Conservation (phyloP, 2,888 invertebrate genomes). For the Habrosyne pyritoides region DNA sequence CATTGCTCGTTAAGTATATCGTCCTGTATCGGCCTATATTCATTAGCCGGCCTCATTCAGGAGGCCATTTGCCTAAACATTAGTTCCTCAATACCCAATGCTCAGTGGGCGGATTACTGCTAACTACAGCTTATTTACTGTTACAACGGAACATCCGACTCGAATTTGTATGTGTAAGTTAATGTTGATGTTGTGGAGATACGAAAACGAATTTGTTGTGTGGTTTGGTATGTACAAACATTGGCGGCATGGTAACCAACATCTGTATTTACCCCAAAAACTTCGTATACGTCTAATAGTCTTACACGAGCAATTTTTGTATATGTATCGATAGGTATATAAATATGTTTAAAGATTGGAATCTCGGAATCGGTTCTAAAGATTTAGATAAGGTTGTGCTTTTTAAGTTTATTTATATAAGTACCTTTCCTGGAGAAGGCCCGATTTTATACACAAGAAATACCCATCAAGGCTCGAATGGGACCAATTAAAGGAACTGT, state of each 20-base stretch:
- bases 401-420: too few species aligned
- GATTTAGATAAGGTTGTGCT: too few species aligned
- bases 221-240: not conserved
- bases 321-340: too few species aligned
- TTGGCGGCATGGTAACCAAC: not conserved
- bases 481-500: too few species aligned
- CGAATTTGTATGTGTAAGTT: not conserved
- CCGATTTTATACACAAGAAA: too few species aligned
- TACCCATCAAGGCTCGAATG: too few species aligned
- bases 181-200: not conserved
- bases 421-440: too few species aligned
- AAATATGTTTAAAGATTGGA: too few species aligned
- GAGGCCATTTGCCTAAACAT: slow-evolving; percentile 16
- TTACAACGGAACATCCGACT: not conserved
- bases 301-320: too few species aligned
- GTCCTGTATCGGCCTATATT: slow-evolving; percentile 10
- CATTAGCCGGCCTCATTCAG: slow-evolving; percentile 11
- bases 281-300: too few species aligned
- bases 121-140: slow-evolving; percentile 9
- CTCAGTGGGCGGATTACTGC: slow-evolving; percentile 6
- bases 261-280: too few species aligned
- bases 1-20: slow-evolving; percentile 6
- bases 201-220: not conserved
- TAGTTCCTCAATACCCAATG: slow-evolving; percentile 12
- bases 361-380: too few species aligned